Evolutionary conservation across 2,888 invertebrate species (phyloP), one percentile per base, ranked within the genome.

Genomic region (Sphecodes monilicornis): DNA sequence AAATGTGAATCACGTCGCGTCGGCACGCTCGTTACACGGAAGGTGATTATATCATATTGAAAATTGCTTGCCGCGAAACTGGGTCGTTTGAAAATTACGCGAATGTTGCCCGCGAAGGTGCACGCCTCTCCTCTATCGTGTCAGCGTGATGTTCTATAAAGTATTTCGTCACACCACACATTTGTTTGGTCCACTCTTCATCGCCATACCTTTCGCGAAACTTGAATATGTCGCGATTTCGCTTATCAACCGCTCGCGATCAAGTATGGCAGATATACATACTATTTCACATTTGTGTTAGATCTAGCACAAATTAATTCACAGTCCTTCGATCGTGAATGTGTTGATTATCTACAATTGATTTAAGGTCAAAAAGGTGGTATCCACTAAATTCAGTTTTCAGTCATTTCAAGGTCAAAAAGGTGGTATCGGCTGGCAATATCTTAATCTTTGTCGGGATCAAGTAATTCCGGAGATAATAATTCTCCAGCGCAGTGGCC

Each of bases 401-500:
- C n/a, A n/a, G n/a, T n/a, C n/a, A n/a, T n/a, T n/a, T n/a, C n/a
- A n/a, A n/a, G n/a, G n/a, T n/a, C n/a, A n/a, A n/a, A n/a, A n/a
- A n/a, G n/a, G n/a, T n/a, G n/a, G n/a, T n/a, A n/a, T n/a, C n/a
- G 22, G 1, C 66, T 3, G n/a, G 32, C 54, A 73, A 72, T 76
- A 84, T 70, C 68, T 66, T 57, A 74, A 73, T 54, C 75, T 50
- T 66, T 46, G 54, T 39, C 46, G 39, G 46, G 76, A 79, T 82
- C 70, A 77, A 76, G 72, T 86, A 86, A 86, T 86, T 68, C 57
- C 66, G n/a, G 41, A 36, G 82, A 79, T 79, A 82, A 82, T 86
- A 79, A 82, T 74, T 82, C 82, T 75, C 43, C 10, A 54, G 66
- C 71, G 86, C 76, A 82, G 66, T 50, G 78, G 82, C 29, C 82